These are phyloP conservation scores for Poicephalus meyeri DNA, from an alignment of 2,113 vertebrate species.

Conservation along the genomic window DNA sequence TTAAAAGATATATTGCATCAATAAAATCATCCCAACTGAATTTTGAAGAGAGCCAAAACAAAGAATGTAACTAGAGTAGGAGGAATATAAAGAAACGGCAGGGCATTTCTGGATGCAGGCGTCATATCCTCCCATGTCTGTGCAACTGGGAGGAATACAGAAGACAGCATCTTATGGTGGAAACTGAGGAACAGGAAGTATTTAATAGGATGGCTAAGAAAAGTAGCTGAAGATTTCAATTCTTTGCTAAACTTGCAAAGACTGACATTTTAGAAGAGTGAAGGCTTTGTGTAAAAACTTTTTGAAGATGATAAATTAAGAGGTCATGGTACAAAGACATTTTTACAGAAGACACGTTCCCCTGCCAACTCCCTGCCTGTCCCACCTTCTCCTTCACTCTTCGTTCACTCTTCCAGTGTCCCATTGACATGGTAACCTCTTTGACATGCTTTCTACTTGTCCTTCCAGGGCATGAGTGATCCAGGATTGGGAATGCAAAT, in stretches of 20 bases:
- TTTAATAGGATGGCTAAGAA: background rate
- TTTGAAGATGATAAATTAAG: background rate
- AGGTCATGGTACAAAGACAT: background rate
- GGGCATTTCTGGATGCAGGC: background rate
- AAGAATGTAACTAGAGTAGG: background rate
- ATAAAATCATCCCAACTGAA: background rate
- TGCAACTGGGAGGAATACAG: background rate
- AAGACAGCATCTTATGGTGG: background rate
- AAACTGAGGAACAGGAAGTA: background rate
- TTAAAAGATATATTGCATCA: background rate
- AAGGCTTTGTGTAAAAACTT: background rate
- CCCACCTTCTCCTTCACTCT: background rate
- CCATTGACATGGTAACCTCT: background rate
- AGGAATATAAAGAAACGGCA: background rate
- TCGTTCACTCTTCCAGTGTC: background rate
- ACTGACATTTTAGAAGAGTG: background rate
- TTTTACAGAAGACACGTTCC: background rate
- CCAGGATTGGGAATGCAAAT: background rate
- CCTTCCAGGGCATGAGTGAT: background rate
- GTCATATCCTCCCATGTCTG: background rate
- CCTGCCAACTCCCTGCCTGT: background rate
- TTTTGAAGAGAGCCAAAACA: background rate
- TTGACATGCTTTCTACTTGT: background rate
- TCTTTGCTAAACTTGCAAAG: background rate
- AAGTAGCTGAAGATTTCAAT: background rate